Evolutionary conservation across 2,797 vertebrate species (phyloP), one percentile per base, ranked within the genome.

Genomic region (Ibycter americanus): DNA sequence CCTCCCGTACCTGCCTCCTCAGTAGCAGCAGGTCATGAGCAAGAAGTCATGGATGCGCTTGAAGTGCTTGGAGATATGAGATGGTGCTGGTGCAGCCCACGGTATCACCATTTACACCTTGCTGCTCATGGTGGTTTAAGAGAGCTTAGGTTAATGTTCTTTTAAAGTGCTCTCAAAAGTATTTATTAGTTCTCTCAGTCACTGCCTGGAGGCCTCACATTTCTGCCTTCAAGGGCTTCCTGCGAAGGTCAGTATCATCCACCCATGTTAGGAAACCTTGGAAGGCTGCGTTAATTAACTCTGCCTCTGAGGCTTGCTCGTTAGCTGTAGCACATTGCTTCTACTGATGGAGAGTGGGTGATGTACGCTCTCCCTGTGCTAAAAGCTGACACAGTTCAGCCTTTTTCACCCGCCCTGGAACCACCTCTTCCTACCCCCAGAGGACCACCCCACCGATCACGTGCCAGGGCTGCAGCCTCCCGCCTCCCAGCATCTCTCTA

Each of bases 41-140:
- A 31, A 1, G 0, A 72, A 61, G 65, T 40, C 54, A 9, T 0
- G 10, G 55, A 54, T 17, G 73, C 0, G 0, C 38, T 31, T 62
- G 34, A 71, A 79, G 44, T 0, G 0, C 66, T 26, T 23, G 54
- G 31, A 67, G 44, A 17, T 16, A 12, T 47, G 68, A 61, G 25
- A 4, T 11, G 46, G 59, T 34, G 59, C 82, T 68, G 68, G 63
- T 59, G 44, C n/a, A 54, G 49, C 59, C 55, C 23, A 1, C 1
- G 21, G 26, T 58, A 14, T 67, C 67, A 11, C 62, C 16, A 8
- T 40, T 49, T 36, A 22, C 1, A 3, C 34, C 32, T 19, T 40
- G 54, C 54, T 76, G 66, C 52, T 76, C 42, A 0, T 5, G 7
- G 62, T 40, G 55, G 31, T 40, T 68, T 19, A 32, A 46, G 72